Conservation (phyloP, 2,888 invertebrate genomes). For the Fragum sueziense region DNA sequence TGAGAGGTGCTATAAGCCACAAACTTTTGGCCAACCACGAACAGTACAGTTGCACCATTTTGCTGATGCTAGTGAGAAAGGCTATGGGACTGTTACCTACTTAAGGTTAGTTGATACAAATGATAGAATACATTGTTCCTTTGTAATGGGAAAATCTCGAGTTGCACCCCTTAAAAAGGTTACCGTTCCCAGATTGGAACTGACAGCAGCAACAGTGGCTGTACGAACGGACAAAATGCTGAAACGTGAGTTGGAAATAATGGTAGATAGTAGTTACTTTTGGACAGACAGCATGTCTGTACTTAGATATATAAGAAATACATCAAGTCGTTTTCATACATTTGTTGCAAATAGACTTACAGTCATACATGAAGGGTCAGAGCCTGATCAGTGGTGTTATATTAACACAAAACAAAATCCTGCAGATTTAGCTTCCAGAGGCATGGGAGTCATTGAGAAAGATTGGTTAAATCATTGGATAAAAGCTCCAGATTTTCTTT, state of each 20-base stretch:
- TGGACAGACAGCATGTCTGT: constrained; percentile 65
- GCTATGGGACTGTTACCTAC: constrained; percentile 58
- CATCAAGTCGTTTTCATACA: constrained; percentile 57
- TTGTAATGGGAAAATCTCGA: constrained; percentile 58
- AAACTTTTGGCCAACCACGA: constrained; percentile 34
- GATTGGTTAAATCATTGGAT: constrained; percentile 24
- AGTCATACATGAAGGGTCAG: constrained; percentile 48
- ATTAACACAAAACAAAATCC: constrained; percentile 58
- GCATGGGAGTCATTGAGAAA: constrained; percentile 27
- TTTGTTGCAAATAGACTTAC: constrained; percentile 66
- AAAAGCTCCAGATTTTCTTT: constrained; percentile 48
- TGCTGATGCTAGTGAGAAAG: constrained; percentile 40
- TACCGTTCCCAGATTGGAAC: constrained; percentile 58
- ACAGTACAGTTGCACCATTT: constrained; percentile 55
- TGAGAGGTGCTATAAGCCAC: constrained; percentile 42
- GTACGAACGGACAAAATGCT: constrained; percentile 31
- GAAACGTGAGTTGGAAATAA: constrained; percentile 26
- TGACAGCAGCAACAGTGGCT: constrained; percentile 54
- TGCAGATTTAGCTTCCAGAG: constrained; percentile 61
- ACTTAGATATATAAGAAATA: constrained; percentile 62
- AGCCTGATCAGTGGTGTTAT: constrained; percentile 58
- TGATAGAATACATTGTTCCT: constrained; percentile 45
- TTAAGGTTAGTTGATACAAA: constrained; percentile 36
- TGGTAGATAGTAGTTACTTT: constrained; percentile 29
- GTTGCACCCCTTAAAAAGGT: constrained; percentile 58